phyloP scores from a whole-genome alignment of 2,888 invertebrate species.

The Emmelina monodactyla region DNA sequence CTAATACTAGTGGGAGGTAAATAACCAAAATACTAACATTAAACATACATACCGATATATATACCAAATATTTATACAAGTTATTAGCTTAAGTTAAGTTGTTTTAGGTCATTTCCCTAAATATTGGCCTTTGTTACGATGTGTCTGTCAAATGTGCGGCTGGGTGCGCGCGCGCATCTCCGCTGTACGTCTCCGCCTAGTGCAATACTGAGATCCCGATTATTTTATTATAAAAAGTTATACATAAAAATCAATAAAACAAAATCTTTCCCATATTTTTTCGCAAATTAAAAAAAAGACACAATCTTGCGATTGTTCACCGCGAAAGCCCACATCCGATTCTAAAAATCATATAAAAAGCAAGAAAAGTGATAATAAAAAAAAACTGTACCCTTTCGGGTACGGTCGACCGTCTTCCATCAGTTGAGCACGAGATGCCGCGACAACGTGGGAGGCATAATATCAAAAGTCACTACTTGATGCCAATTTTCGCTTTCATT shows the following conservation, averaged over 20 bases:
- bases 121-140: slow-evolving; percentile 57
- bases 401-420: not conserved
- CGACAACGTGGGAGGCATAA: slow-evolving; percentile 22
- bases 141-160: slow-evolving; percentile 52
- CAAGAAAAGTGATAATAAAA: slow-evolving; percentile 37
- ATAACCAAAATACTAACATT: slow-evolving; percentile 66
- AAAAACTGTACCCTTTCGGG: slow-evolving; percentile 26
- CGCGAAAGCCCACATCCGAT: slow-evolving; percentile 61
- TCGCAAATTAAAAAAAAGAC: slow-evolving; percentile 19
- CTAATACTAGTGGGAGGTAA: slow-evolving; percentile 65
- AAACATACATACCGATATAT: slow-evolving; percentile 65
- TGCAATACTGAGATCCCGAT: slow-evolving; percentile 24
- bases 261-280: slow-evolving; percentile 39
- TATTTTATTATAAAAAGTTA: slow-evolving; percentile 15
- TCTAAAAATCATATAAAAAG: not conserved
- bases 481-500: not conserved
- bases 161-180: slow-evolving; percentile 17
- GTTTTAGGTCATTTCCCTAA: slow-evolving; percentile 61
- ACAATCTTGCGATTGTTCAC: slow-evolving; percentile 4
- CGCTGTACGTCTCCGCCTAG: slow-evolving; percentile 14
- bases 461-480: slow-evolving; percentile 20
- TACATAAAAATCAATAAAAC: slow-evolving; percentile 45
- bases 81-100: slow-evolving; percentile 66
- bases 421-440: slow-evolving; percentile 16
- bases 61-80: slow-evolving; percentile 66